phyloP scores from a whole-genome alignment of 1,140 invertebrate genomes.

The Orchesella cincta region DNA sequence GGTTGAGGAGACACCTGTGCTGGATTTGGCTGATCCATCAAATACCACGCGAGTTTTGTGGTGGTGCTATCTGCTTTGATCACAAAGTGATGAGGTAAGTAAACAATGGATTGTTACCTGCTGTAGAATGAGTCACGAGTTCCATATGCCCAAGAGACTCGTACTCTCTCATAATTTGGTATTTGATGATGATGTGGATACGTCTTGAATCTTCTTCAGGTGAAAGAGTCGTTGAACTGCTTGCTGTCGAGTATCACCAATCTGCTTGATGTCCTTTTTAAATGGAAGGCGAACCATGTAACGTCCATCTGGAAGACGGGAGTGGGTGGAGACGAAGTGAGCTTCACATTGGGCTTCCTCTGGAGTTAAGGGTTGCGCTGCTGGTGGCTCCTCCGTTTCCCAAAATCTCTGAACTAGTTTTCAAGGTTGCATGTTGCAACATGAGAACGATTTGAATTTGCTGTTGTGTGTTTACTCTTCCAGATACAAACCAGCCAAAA shows the following conservation, averaged over 20 bases:
- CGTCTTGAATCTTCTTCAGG: background rate
- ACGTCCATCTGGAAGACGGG: background rate
- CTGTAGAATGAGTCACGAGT: background rate
- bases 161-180: constrained; percentile 54
- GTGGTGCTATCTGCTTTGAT: constrained; percentile 46
- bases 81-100: constrained; percentile 51
- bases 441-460: no score
- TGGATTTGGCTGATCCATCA: constrained; percentile 41
- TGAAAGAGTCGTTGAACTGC: background rate
- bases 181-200: background rate
- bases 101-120: constrained; percentile 32
- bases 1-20: constrained; percentile 51
- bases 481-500: no score
- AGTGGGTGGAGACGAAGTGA: background rate
- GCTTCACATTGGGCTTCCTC: background rate
- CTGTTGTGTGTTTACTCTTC: no score
- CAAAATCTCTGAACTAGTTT: background rate
- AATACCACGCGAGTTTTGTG: constrained; percentile 52
- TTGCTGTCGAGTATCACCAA: background rate
- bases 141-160: constrained; percentile 54
- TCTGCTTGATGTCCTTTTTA: background rate
- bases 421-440: no score
- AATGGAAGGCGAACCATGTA: background rate
- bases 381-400: background rate
- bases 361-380: background rate